These are phyloP conservation scores for Geococcyx californianus DNA, from an alignment of 2,113 vertebrate genomes.

Conservation along the genomic window DNA sequence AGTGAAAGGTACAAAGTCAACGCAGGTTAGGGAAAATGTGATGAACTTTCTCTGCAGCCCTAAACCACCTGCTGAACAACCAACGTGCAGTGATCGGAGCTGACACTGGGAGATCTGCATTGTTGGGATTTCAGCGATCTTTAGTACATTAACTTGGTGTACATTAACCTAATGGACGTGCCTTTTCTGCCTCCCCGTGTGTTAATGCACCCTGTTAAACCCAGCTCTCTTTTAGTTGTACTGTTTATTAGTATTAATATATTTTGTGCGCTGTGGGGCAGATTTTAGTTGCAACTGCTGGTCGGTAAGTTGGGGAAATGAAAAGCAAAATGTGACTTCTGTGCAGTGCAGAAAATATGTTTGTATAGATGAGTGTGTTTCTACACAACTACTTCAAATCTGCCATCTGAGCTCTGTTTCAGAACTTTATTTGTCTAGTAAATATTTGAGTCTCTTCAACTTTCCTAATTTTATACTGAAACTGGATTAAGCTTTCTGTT, in stretches of 20 bases:
- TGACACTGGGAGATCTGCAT: background rate
- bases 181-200: background rate
- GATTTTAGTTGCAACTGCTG: background rate
- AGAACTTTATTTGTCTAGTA: background rate
- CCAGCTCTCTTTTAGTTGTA: background rate
- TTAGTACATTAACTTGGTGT: background rate
- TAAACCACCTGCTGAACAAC: background rate
- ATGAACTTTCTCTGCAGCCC: background rate
- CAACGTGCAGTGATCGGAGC: background rate
- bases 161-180: background rate
- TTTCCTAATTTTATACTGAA: background rate
- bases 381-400: background rate
- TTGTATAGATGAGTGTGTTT: background rate
- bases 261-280: background rate
- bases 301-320: background rate
- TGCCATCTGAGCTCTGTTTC: background rate
- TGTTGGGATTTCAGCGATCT: background rate
- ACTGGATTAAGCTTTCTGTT: background rate
- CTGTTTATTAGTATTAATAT: background rate
- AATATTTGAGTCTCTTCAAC: background rate
- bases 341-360: background rate
- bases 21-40: fast-evolving
- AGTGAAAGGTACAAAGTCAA: background rate
- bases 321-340: background rate
- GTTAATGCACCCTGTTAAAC: background rate